These are phyloP conservation scores for Sinocyclocheilus anshuiensis DNA, from an alignment of 2,113 vertebrate species.

Conservation along the genomic window DNA sequence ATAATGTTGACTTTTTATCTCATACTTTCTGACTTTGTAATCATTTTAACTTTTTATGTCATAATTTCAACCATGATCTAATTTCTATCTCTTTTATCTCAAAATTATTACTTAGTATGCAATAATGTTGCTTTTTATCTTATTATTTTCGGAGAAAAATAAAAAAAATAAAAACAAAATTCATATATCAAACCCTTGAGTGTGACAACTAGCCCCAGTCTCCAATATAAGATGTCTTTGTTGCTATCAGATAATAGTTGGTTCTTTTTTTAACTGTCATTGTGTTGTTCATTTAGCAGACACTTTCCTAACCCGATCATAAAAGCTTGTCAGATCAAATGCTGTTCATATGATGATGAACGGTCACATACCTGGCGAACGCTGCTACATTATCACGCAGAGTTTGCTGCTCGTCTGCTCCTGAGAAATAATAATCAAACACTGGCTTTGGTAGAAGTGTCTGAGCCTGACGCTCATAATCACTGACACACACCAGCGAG, in stretches of 20 bases:
- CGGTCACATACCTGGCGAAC: conserved; percentile 84
- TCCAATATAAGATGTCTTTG: not conserved
- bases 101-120: no score
- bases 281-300: no score
- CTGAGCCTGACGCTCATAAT: conserved; percentile 86
- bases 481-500: conserved; percentile 81
- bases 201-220: not conserved
- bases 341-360: not conserved
- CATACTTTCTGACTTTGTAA: no score
- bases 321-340: not conserved
- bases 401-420: conserved; percentile 89
- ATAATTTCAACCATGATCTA: no score
- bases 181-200: no score
- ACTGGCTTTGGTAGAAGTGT: conserved; percentile 84
- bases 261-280: no score
- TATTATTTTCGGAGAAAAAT: not conserved
- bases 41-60: no score
- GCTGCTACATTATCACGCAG: conserved; percentile 86
- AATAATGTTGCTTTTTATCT: not conserved
- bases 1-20: no score
- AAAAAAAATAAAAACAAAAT: no score
- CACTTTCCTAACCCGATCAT: no score
- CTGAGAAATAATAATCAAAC: conserved; percentile 92
- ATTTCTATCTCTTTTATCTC: no score
- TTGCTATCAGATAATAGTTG: not conserved